phyloP scores from a whole-genome alignment of 2,888 invertebrate species.

The Hirtodrosophila confusa region DNA sequence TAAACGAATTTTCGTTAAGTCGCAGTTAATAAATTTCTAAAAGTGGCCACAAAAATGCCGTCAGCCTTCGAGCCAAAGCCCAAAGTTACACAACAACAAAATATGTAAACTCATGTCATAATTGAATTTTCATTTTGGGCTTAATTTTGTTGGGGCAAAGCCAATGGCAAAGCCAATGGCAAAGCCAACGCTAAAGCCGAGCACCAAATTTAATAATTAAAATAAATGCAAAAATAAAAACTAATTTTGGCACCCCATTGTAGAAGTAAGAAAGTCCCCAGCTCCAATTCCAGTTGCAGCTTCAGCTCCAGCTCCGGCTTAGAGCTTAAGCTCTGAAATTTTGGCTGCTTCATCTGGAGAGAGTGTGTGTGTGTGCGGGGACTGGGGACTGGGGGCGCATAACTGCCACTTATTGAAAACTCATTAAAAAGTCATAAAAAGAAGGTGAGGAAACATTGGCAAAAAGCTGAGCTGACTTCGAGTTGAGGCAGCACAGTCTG shows the following conservation, averaged over 20 bases:
- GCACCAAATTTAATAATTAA: slow-evolving; percentile 56
- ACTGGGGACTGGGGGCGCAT: background rate
- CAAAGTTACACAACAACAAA: slow-evolving; percentile 35
- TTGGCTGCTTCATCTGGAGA: slow-evolving; percentile 12
- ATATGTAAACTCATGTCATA: slow-evolving; percentile 69
- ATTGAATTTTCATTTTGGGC: slow-evolving; percentile 72
- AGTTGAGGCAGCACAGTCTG: background rate
- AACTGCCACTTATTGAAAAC: slow-evolving; percentile 62
- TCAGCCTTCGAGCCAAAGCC: slow-evolving; percentile 16
- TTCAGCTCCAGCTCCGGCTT: slow-evolving; percentile 11
- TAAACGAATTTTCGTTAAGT: slow-evolving; percentile 56
- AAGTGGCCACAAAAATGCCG: slow-evolving; percentile 55
- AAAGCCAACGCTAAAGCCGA: slow-evolving; percentile 14
- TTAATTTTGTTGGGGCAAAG: slow-evolving; percentile 35
- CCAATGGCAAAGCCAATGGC: slow-evolving; percentile 3
- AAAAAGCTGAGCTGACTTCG: too few species aligned
- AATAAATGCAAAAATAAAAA: slow-evolving; percentile 51
- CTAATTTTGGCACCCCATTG: slow-evolving; percentile 54
- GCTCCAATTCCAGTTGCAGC: background rate
- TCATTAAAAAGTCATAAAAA: slow-evolving; percentile 63
- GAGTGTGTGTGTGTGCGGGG: slow-evolving; percentile 9
- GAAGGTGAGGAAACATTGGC: background rate
- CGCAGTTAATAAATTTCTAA: slow-evolving; percentile 62
- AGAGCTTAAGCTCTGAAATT: slow-evolving; percentile 37
- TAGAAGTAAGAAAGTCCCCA: slow-evolving; percentile 3